These are phyloP conservation scores for Microplitis demolitor DNA, from an alignment of 1,140 invertebrate genomes.

Conservation along the genomic window DNA sequence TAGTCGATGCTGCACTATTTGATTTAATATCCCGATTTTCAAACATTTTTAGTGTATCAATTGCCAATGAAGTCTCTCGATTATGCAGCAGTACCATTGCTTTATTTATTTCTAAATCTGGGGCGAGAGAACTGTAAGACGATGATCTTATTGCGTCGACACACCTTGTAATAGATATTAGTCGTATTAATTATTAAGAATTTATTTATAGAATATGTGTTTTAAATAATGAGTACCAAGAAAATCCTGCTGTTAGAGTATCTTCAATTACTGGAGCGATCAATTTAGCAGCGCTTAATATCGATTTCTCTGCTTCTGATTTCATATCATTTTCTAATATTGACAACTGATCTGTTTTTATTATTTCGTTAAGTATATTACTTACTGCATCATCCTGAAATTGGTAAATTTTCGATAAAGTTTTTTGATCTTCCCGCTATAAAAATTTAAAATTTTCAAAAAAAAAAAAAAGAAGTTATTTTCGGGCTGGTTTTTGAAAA, in stretches of 20 bases:
- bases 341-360: conserved; percentile 80
- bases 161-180: conserved; percentile 64
- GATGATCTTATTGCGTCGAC: conserved; percentile 82
- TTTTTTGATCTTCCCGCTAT: too few species aligned
- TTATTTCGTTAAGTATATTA: conserved; percentile 76
- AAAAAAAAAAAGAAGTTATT: too few species aligned
- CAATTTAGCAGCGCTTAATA: conserved; percentile 89
- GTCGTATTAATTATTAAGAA: background rate
- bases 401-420: too few species aligned
- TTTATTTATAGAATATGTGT: background rate
- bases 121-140: conserved; percentile 75
- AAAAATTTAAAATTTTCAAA: too few species aligned
- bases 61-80: conserved; percentile 79
- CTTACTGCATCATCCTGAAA: conserved; percentile 73
- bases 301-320: conserved; percentile 81
- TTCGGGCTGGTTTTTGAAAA: too few species aligned
- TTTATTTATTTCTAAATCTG: conserved; percentile 93
- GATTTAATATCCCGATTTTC: conserved; percentile 86
- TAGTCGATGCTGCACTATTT: conserved; percentile 85
- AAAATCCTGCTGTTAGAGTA: conserved; percentile 74
- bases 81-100: conserved; percentile 88
- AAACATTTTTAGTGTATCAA: conserved; percentile 88
- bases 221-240: conserved; percentile 45
- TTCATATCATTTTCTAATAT: conserved; percentile 77
- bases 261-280: conserved; percentile 87